phyloP scores from a whole-genome alignment of 2,888 invertebrate genomes.

The Hydroisotoma schaefferi region DNA sequence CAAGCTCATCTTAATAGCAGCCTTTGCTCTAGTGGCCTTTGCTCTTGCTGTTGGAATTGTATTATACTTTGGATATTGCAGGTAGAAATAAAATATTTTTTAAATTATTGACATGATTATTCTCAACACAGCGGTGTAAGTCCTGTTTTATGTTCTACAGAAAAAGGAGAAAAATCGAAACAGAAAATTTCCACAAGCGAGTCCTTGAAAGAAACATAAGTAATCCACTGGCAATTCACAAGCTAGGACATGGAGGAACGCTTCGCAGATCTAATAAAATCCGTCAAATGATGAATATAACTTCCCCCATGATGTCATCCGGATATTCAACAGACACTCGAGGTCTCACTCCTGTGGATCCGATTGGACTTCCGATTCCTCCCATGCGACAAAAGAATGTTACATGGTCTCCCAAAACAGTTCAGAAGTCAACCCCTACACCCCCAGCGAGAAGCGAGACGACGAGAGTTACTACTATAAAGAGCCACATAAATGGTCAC shows the following conservation, averaged over 20 bases:
- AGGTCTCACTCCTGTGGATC: constrained; percentile 42
- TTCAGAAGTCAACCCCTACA: constrained; percentile 42
- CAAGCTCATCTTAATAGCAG: constrained; percentile 43
- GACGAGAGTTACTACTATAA: constrained; percentile 31
- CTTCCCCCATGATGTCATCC: constrained; percentile 37
- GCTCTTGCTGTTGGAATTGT: constrained; percentile 39
- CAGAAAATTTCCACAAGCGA: constrained; percentile 46
- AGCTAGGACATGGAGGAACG: constrained; percentile 35
- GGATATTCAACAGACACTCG: constrained; percentile 23
- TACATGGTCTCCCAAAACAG: constrained; percentile 46
- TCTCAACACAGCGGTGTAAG: neutral
- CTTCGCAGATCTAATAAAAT: constrained; percentile 46
- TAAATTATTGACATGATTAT: neutral
- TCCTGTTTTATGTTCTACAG: constrained; percentile 8
- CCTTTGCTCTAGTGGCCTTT: constrained; percentile 37
- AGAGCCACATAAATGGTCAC: constrained; percentile 18
- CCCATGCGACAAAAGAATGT: constrained; percentile 39
- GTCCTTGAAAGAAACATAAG: constrained; percentile 47
- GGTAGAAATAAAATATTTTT: constrained; percentile 24
- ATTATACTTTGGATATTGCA: constrained; percentile 46
- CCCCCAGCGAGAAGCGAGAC: constrained; percentile 34
- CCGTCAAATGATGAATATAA: constrained; percentile 45
- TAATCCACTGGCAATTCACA: constrained; percentile 46
- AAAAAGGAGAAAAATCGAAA: constrained; percentile 46
- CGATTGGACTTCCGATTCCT: constrained; percentile 19